A percentile compares a stretch with the other conserved stretches of the same genome.
Evolutionary conservation across 2,113 vertebrate species (phyloP).

Genomic region (Apistogramma diplotaenia): DNA sequence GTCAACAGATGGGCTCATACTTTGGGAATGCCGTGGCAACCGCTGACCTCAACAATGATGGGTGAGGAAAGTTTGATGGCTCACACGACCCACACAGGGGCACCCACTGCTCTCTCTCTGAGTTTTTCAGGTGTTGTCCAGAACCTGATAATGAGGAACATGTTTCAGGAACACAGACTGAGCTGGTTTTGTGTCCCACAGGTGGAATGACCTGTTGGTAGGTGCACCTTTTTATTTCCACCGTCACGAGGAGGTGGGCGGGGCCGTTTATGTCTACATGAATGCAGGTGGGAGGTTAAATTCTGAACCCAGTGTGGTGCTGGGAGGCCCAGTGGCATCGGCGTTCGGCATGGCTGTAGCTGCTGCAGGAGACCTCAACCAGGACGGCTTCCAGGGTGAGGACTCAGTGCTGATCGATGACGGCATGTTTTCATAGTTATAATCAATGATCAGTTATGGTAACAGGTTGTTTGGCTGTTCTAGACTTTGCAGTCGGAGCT

Average conservation of each 20-base stretch:
- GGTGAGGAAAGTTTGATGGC: constrained; percentile 65
- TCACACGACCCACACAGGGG: background rate
- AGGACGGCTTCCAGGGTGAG: constrained; percentile 92
- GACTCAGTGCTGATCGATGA: fast-evolving
- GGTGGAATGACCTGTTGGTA: constrained; percentile 92
- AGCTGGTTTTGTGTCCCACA: constrained; percentile 39
- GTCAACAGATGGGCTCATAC: constrained; percentile 89
- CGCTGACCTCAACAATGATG: constrained; percentile 86
- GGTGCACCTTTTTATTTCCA: constrained; percentile 92
- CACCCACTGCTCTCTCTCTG: background rate
- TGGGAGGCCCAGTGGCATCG: constrained; percentile 79
- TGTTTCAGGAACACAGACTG: background rate
- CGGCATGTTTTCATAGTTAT: background rate
- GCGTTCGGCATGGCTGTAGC: constrained; percentile 85
- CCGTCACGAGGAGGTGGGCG: constrained; percentile 80
- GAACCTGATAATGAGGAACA: background rate
- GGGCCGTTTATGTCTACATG: constrained; percentile 88
- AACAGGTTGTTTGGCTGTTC: background rate
- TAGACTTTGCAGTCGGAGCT: constrained; percentile 91
- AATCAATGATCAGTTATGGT: background rate
- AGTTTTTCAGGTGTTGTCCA: no score
- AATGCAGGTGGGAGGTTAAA: constrained; percentile 83
- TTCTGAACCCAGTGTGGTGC: constrained; percentile 52
- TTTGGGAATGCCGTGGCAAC: constrained; percentile 87
- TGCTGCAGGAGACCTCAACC: constrained; percentile 86